phyloP scores from a whole-genome alignment of 2,113 vertebrate genomes.

The Ranitomeya imitator region DNA sequence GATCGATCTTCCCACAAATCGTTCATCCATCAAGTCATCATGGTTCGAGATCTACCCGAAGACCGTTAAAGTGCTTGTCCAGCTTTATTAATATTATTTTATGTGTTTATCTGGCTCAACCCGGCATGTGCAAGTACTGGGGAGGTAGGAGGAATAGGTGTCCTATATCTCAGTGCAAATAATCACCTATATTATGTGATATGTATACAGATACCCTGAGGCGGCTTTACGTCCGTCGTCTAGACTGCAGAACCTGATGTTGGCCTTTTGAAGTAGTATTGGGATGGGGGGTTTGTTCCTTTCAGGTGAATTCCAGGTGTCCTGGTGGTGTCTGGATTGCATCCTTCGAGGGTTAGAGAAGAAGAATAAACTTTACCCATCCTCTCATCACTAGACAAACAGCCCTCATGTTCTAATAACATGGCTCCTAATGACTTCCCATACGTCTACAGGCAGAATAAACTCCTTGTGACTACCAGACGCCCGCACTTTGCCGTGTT shows the following conservation, averaged over 20 bases:
- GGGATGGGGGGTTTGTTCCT: neutral
- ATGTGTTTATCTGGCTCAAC: too few species aligned
- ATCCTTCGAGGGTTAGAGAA: conserved; percentile 2
- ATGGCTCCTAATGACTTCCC: conserved; percentile 42
- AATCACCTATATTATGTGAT: neutral
- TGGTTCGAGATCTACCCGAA: too few species aligned
- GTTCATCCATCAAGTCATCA: too few species aligned
- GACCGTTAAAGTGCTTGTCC: neutral
- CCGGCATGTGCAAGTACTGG: too few species aligned
- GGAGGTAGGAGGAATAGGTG: too few species aligned
- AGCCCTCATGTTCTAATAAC: conserved; percentile 47
- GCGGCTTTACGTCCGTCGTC: neutral
- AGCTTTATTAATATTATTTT: neutral
- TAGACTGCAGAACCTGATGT: conserved; percentile 34
- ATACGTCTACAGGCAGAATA: neutral
- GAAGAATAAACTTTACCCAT: conserved; percentile 21
- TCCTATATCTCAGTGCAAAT: neutral
- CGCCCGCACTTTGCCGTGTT: neutral
- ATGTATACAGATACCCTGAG: conserved; percentile 1
- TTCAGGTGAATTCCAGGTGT: conserved; percentile 30
- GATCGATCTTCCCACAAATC: too few species aligned
- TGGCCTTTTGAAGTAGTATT: conserved; percentile 22
- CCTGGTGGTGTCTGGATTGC: conserved; percentile 29
- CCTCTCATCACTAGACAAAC: conserved; percentile 48
- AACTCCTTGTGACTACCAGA: neutral